Evolutionary conservation across 2,113 vertebrate species (phyloP).

Genomic region (Pluvialis apricaria): DNA sequence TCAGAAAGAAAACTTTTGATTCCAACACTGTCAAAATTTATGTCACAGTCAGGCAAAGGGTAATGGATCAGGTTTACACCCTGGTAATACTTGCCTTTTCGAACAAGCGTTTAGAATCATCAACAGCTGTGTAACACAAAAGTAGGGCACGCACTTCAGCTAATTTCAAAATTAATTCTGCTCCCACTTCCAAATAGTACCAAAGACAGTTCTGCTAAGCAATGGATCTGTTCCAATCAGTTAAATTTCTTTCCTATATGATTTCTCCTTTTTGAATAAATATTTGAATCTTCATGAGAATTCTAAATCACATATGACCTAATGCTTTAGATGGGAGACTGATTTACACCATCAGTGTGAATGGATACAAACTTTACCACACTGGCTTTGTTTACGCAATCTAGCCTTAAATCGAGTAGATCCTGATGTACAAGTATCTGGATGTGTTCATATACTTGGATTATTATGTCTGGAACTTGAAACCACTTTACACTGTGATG

Average conservation of each 20-base stretch:
- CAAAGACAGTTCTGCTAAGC: neutral
- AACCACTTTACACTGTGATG: slow-evolving; percentile 39
- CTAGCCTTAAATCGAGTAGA: slow-evolving; percentile 35
- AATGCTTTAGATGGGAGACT: neutral
- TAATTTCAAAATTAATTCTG: neutral
- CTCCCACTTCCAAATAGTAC: neutral
- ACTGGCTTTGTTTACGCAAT: neutral
- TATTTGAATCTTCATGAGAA: neutral
- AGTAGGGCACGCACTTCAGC: neutral
- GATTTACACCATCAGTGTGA: neutral
- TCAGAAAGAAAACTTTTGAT: neutral
- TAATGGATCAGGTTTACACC: neutral
- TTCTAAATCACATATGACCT: neutral
- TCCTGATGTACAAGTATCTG: neutral
- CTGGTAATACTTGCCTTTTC: neutral
- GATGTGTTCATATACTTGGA: slow-evolving; percentile 41
- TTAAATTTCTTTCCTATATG: neutral
- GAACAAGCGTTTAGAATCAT: neutral
- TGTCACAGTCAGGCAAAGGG: neutral
- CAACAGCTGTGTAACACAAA: neutral
- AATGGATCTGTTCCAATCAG: neutral
- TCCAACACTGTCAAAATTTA: neutral
- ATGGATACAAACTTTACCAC: neutral
- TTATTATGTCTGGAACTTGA: slow-evolving; percentile 75
- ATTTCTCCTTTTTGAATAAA: neutral